Evolutionary conservation across 2,113 vertebrate species (phyloP), one percentile per base, ranked within the genome.

Genomic region (Machaerirhynchus nigripectus): DNA sequence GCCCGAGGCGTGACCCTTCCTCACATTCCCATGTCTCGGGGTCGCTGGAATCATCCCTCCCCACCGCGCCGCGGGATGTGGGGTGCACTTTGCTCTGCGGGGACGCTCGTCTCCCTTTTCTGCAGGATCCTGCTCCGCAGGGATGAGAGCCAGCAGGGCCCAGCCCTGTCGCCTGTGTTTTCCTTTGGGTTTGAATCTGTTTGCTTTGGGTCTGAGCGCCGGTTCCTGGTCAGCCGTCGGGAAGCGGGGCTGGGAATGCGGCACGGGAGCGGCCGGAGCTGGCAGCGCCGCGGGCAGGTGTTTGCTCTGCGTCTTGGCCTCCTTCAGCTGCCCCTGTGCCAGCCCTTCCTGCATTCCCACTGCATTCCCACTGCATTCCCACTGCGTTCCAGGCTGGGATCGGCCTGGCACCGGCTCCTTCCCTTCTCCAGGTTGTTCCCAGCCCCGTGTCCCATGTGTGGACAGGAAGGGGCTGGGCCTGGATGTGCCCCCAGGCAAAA

Each of bases 21-120:
- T 65, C 61, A 6, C 67, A 0, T 79, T 33, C 44, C 61, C 22
- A 0, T 7, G 24, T 15, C 9, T 0, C 30, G 15, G 47, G 20
- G 22, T 24, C 4, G 0, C 35, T 4, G 56, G 16, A 23, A 24
- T 20, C 57, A 13, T 31, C 57, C 46, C 40, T 22, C 17, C 10
- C 35, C 35, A 0, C 37, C 1, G 0, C 3, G 0, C 60, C 9
- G 40, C 1, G 3, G 33, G 1, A 9, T 0, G 33, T 7, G 14
- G 73, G 49, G 15, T 1, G 39, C 9, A 0, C n/a, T 76, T 28
- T 4, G 19, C 67, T 23, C 33, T 2, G 10, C 0, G 3, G 52
- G 49, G 31, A 27, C 0, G 0, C 35, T 3, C 59, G 6, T 70
- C 26, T 10, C 55, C 19, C 60, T 40, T 40, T 52, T 33, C 65